Evolutionary conservation across 1,140 invertebrate genomes (phyloP).

Genomic region (Diorhabda sublineata): DNA sequence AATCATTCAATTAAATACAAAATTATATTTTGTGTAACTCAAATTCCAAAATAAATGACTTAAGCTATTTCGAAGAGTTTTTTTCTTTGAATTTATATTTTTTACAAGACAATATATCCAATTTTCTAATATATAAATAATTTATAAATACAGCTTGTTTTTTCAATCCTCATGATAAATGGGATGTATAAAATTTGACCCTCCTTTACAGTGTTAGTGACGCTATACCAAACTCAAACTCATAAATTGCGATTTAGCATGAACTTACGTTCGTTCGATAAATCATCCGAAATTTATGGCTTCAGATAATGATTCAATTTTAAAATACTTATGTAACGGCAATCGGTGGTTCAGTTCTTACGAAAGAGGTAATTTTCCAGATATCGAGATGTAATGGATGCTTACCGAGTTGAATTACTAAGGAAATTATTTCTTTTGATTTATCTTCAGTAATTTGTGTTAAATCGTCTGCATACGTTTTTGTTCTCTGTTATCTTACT

Average conservation of each 20-base stretch:
- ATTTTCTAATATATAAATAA: no score
- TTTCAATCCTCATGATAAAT: no score
- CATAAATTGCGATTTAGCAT: slow-evolving; percentile 1
- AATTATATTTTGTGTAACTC: no score
- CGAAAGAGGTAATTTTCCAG: slow-evolving; percentile 2
- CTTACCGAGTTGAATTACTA: neutral
- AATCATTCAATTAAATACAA: no score
- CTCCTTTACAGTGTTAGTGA: neutral
- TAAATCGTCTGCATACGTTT: neutral
- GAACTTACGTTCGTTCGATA: neutral
- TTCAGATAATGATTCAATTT: slow-evolving; percentile 1
- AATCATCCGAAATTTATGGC: neutral
- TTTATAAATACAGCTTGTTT: no score
- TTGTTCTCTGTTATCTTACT: no score
- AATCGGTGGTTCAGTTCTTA: neutral
- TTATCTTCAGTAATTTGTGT: neutral
- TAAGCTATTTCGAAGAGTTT: no score
- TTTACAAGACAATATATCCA: no score
- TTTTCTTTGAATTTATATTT: no score
- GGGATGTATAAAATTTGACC: neutral
- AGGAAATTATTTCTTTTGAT: slow-evolving; percentile 3
- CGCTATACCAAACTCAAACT: neutral
- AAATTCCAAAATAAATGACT: no score
- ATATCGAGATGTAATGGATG: neutral
- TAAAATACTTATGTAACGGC: neutral